Percentiles rank a stretch among this genome's conserved stretches.
Conservation (phyloP, 2,113 vertebrate species). For the Lepus timidus region DNA sequence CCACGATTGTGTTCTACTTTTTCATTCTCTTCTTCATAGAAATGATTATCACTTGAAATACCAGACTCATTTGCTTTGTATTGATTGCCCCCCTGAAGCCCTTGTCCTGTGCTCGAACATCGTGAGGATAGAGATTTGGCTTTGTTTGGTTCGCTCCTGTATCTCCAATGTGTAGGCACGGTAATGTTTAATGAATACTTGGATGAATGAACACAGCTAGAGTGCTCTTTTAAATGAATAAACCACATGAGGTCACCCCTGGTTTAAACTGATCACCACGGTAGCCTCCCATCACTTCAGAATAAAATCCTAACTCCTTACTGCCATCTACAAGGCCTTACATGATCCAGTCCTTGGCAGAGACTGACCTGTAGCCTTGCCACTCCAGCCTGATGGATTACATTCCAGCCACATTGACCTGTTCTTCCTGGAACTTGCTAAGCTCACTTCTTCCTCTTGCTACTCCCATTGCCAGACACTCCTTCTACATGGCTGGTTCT, state of each 20-base stretch:
- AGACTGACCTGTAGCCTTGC: background rate
- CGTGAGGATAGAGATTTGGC: background rate
- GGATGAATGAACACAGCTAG: background rate
- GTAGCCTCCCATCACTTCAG: background rate
- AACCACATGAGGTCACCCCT: background rate
- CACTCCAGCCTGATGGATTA: background rate
- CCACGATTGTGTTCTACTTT: background rate
- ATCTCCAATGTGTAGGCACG: background rate
- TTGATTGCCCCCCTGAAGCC: background rate
- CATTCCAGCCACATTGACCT: background rate
- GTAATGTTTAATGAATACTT: background rate
- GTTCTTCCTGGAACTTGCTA: slow-evolving; percentile 9
- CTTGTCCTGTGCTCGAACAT: background rate
- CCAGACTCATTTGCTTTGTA: background rate
- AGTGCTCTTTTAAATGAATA: background rate
- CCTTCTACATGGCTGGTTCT: background rate
- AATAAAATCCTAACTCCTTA: background rate
- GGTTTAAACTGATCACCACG: background rate
- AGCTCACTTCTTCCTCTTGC: slow-evolving; percentile 2
- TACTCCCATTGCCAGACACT: background rate
- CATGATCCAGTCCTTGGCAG: background rate
- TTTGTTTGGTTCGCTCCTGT: background rate
- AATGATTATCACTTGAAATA: background rate
- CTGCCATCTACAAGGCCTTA: background rate
- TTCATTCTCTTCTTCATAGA: background rate